phyloP scores from a whole-genome alignment of 2,113 vertebrate species.

The Poicephalus meyeri region DNA sequence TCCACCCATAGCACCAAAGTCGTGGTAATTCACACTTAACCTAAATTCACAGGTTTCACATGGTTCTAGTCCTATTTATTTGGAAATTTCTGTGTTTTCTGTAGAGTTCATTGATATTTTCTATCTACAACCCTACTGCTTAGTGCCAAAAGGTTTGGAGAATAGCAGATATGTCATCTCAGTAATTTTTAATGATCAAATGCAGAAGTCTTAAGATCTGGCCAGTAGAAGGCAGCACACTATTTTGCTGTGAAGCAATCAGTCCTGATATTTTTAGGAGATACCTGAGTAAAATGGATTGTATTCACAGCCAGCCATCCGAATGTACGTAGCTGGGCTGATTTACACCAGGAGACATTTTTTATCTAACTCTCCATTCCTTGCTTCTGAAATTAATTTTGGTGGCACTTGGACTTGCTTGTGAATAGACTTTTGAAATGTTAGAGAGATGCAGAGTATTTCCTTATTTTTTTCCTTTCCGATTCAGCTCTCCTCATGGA shows the following conservation, averaged over 20 bases:
- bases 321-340: neutral
- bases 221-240: neutral
- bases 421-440: neutral
- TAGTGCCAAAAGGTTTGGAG: neutral
- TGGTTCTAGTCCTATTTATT: neutral
- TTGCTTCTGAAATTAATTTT: neutral
- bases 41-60: neutral
- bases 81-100: neutral
- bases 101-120: neutral
- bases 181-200: neutral
- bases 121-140: neutral
- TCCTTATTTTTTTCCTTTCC: neutral
- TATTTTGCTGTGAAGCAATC: neutral
- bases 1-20: neutral
- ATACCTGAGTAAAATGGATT: neutral
- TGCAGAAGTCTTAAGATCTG: neutral
- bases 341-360: neutral
- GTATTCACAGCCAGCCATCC: neutral
- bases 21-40: neutral
- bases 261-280: neutral
- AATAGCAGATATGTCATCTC: neutral
- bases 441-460: neutral
- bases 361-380: neutral
- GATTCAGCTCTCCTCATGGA: constrained; percentile 81
- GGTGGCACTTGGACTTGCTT: neutral